Evolutionary conservation across 2,888 invertebrate genomes (phyloP).

Genomic region (Platycheirus albimanus): DNA sequence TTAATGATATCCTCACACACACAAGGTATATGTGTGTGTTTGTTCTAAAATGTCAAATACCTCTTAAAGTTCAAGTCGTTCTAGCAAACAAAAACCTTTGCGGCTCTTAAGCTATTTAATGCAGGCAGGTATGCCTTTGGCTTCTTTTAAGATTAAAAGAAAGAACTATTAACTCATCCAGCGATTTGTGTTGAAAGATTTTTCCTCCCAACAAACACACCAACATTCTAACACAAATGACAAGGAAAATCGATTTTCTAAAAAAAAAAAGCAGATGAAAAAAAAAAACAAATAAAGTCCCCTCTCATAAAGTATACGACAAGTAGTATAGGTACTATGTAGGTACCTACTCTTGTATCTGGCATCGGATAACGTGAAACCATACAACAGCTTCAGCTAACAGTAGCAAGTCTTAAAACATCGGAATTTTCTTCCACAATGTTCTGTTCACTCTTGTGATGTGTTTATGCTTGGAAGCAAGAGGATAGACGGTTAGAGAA

Average conservation of each 20-base stretch:
- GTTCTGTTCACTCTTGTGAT: conserved; percentile 5
- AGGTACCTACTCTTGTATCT: not conserved
- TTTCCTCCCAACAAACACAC: not conserved
- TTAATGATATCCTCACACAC: conserved; percentile 6
- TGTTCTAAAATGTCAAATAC: conserved; percentile 33
- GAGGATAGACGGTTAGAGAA: not conserved
- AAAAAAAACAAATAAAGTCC: conserved; percentile 14
- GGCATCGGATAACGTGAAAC: conserved; percentile 49
- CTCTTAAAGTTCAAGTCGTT: conserved; percentile 37
- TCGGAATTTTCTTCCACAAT: conserved; percentile 13
- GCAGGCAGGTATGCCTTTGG: conserved; percentile 31
- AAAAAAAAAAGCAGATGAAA: conserved; percentile 13
- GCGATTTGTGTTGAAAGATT: conserved; percentile 27
- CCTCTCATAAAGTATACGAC: no score
- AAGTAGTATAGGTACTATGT: no score
- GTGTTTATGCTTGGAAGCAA: conserved; percentile 1
- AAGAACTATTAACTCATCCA: conserved; percentile 42
- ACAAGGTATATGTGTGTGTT: not conserved
- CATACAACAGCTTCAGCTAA: conserved; percentile 41
- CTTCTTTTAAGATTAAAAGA: conserved; percentile 53
- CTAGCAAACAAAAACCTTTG: not conserved
- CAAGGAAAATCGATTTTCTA: conserved; percentile 62
- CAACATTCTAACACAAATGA: conserved; percentile 23
- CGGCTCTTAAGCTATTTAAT: conserved; percentile 16
- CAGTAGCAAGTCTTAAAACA: conserved; percentile 32